phyloP scores from a whole-genome alignment of 2,888 invertebrate species.

The Maniola hyperantus region DNA sequence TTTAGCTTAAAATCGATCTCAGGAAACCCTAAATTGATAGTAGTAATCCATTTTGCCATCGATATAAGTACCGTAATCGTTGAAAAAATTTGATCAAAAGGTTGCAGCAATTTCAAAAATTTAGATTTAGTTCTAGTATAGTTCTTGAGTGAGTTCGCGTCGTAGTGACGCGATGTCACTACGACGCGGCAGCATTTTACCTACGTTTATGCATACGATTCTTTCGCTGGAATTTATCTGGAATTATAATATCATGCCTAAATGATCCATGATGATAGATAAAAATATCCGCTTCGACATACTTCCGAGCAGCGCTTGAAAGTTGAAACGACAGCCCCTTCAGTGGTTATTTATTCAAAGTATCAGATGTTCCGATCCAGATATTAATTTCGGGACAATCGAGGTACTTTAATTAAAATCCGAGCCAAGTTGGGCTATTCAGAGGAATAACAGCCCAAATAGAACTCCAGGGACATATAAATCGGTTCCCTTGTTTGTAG shows the following conservation, averaged over 20 bases:
- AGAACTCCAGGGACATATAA: constrained; percentile 19
- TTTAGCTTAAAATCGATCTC: no score
- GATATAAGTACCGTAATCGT: no score
- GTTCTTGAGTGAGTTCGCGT: no score
- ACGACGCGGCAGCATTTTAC: no score
- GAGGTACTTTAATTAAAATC: constrained; percentile 52
- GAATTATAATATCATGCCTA: no score
- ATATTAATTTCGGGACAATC: constrained; percentile 46
- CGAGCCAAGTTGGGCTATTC: constrained; percentile 20
- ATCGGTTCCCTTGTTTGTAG: constrained; percentile 2
- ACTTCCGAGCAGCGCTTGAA: neutral
- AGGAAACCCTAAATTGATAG: no score
- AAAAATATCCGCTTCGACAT: neutral
- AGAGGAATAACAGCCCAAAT: constrained; percentile 18
- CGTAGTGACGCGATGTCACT: no score
- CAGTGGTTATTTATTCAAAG: constrained; percentile 36
- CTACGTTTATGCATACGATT: neutral
- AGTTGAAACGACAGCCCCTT: constrained; percentile 1
- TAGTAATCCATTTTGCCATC: no score
- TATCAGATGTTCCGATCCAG: constrained; percentile 47
- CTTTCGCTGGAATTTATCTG: neutral
- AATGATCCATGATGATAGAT: neutral
- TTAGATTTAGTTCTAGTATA: no score
- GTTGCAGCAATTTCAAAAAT: no score
- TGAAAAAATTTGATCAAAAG: no score